phyloP scores from a whole-genome alignment of 2,797 vertebrate species.

The Garrulus glandarius region DNA sequence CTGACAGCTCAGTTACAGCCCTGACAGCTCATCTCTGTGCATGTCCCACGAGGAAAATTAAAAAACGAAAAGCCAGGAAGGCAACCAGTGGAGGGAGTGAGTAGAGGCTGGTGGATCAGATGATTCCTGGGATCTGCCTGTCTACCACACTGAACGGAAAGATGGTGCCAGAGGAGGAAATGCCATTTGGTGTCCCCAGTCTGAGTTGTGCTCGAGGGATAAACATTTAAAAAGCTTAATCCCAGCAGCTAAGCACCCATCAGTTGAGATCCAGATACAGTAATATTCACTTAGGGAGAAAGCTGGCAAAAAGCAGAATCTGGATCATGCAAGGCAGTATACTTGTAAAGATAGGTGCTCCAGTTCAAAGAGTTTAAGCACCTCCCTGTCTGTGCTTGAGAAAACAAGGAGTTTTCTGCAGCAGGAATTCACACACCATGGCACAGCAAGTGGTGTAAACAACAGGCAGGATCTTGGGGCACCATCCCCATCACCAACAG shows the following conservation, averaged over 20 bases:
- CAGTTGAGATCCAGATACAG: neutral
- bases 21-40: neutral
- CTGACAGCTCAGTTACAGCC: neutral
- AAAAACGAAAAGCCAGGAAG: neutral
- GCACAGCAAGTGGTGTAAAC: rapidly evolving
- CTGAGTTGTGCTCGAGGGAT: neutral
- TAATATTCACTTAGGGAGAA: neutral
- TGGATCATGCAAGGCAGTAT: neutral
- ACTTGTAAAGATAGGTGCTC: neutral
- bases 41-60: neutral
- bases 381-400: neutral
- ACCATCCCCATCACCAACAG: neutral
- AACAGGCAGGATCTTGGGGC: neutral
- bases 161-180: neutral
- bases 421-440: neutral
- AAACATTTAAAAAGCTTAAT: neutral
- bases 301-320: neutral
- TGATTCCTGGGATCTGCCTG: rapidly evolving
- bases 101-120: neutral
- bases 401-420: neutral
- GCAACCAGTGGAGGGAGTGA: neutral
- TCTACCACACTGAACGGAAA: neutral
- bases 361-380: neutral
- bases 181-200: neutral
- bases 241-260: neutral